Evolutionary conservation across 2,797 vertebrate genomes (phyloP).

Genomic region (Tapera naevia): DNA sequence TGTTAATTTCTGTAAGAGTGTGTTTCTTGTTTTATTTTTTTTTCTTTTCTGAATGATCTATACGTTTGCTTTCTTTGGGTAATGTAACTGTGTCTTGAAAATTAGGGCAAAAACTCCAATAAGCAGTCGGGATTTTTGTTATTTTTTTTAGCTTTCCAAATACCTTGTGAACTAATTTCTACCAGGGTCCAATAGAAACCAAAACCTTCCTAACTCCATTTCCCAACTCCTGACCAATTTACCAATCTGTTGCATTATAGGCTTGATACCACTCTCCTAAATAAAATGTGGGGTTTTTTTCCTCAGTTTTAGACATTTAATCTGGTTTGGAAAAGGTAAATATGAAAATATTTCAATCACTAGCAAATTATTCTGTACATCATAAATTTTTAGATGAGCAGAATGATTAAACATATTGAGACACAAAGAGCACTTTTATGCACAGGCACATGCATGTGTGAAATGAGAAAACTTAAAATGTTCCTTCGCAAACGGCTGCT

Average conservation of each 20-base stretch:
- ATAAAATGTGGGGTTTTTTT: fast-evolving
- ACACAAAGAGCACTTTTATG: fast-evolving
- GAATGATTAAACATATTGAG: not conserved
- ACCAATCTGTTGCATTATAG: not conserved
- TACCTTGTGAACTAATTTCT: no score
- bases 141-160: no score
- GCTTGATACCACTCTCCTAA: not conserved
- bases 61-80: no score
- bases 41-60: no score
- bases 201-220: not conserved
- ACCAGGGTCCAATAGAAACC: no score
- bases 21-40: no score
- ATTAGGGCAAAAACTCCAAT: not conserved
- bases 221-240: not conserved
- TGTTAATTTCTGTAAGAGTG: not conserved
- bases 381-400: not conserved
- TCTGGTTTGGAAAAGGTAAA: not conserved
- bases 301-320: not conserved
- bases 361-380: not conserved
- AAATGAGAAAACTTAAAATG: no score
- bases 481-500: no score
- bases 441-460: not conserved
- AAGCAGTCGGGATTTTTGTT: not conserved
- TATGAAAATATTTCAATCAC: not conserved
- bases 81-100: not conserved